Conservation (phyloP, 2,888 invertebrate genomes). For the Orgyia antiqua region DNA sequence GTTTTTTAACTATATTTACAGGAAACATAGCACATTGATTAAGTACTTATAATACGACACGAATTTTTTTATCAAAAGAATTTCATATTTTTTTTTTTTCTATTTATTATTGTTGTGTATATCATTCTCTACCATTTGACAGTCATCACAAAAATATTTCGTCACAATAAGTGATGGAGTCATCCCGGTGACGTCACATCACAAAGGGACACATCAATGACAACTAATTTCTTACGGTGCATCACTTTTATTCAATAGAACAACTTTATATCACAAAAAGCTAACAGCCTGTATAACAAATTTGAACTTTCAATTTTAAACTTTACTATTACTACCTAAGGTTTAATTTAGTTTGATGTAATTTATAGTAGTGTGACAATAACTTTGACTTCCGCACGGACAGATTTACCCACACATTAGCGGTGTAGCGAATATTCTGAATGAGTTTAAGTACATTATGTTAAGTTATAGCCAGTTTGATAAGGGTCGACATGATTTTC, state of each 20-base stretch:
- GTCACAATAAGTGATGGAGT: conserved; percentile 7
- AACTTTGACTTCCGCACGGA: conserved; percentile 54
- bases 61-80: too few species aligned
- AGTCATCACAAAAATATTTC: conserved; percentile 7
- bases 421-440: conserved; percentile 48
- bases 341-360: conserved; percentile 8
- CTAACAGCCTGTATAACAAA: conserved; percentile 21
- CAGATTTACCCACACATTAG: conserved; percentile 68
- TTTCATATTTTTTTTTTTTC: too few species aligned
- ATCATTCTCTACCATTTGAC: conserved; percentile 4
- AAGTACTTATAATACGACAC: too few species aligned
- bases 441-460: conserved; percentile 30
- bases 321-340: neutral
- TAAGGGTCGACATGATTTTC: conserved; percentile 26
- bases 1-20: too few species aligned
- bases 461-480: conserved; percentile 24
- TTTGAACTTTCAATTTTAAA: conserved; percentile 10
- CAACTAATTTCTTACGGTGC: conserved; percentile 72
- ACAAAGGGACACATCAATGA: conserved; percentile 60
- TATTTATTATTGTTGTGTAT: conserved; percentile 11
- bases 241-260: conserved; percentile 54
- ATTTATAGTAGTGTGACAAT: conserved; percentile 31
- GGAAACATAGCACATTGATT: too few species aligned
- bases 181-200: conserved; percentile 30
- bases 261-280: conserved; percentile 27